A percentile compares a stretch with the other conserved stretches of the same genome.
Evolutionary conservation across 2,888 invertebrate species (phyloP).

Genomic region (Dolomedes plantarius): DNA sequence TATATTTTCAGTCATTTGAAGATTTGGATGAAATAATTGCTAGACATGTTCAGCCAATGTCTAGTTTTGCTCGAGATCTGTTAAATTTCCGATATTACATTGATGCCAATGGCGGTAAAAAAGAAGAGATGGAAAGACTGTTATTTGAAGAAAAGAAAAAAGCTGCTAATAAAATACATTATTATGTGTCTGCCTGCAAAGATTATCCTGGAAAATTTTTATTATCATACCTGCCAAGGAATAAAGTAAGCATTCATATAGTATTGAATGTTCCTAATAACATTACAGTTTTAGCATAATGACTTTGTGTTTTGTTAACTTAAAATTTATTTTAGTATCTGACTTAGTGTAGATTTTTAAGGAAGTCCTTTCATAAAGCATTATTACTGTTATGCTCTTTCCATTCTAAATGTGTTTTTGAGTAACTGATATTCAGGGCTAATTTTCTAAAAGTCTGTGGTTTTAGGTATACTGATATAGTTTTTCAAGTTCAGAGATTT

Average conservation of each 20-base stretch:
- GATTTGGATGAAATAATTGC: constrained; percentile 99
- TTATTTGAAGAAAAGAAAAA: constrained; percentile 92
- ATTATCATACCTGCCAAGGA: constrained; percentile 93
- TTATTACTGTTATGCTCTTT: too few species aligned
- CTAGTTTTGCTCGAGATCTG: constrained; percentile 92
- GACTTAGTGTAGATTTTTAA: too few species aligned
- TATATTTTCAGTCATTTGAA: constrained; percentile 87
- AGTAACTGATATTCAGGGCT: too few species aligned
- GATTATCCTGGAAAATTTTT: constrained; percentile 93
- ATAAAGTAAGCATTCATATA: constrained; percentile 79
- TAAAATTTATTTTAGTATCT: too few species aligned
- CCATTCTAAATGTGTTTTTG: too few species aligned
- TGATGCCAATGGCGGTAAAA: constrained; percentile 85
- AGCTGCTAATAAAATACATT: constrained; percentile 91
- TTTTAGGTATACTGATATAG: too few species aligned
- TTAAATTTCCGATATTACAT: constrained; percentile 93
- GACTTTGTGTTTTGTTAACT: too few species aligned
- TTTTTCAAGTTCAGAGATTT: too few species aligned
- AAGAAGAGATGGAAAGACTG: constrained; percentile 91
- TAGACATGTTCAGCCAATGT: constrained; percentile 97
- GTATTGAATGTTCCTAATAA: too few species aligned
- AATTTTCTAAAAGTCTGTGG: too few species aligned
- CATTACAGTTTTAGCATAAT: too few species aligned
- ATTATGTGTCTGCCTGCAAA: constrained; percentile 88
- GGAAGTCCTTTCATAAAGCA: too few species aligned